phyloP scores from a whole-genome alignment of 1,140 invertebrate genomes.

The Colletes latitarsis region DNA sequence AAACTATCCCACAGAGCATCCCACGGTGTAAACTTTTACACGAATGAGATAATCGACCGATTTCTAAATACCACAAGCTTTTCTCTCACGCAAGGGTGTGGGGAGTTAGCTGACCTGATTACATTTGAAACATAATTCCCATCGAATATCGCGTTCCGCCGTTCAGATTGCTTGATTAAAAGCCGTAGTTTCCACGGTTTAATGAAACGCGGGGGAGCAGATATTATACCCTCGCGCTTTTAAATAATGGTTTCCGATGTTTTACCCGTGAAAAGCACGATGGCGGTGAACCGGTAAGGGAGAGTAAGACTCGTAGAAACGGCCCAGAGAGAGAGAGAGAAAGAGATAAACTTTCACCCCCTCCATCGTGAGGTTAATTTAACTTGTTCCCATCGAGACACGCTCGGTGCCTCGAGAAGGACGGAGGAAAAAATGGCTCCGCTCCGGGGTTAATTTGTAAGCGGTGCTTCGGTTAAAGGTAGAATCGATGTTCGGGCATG shows the following conservation, averaged over 20 bases:
- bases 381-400: constrained; percentile 51
- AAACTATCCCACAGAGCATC: no score
- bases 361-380: constrained; percentile 46
- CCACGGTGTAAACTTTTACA: no score
- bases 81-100: no score
- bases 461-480: constrained; percentile 26
- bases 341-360: neutral
- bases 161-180: constrained; percentile 36
- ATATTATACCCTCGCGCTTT: constrained; percentile 32
- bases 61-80: neutral
- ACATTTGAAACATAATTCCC: constrained; percentile 1
- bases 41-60: neutral
- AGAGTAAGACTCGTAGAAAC: constrained; percentile 1
- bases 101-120: neutral
- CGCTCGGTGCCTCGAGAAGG: constrained; percentile 22
- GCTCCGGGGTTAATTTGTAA: constrained; percentile 59
- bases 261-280: constrained; percentile 20
- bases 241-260: constrained; percentile 49
- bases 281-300: no score
- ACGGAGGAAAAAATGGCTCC: constrained; percentile 27
- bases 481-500: constrained; percentile 45
- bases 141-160: neutral
- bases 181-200: constrained; percentile 10
- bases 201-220: constrained; percentile 28
- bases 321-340: neutral